Base-by-base conservation (phyloP, 2,113 vertebrate species). In the Aleadryas rufinucha region DNA sequence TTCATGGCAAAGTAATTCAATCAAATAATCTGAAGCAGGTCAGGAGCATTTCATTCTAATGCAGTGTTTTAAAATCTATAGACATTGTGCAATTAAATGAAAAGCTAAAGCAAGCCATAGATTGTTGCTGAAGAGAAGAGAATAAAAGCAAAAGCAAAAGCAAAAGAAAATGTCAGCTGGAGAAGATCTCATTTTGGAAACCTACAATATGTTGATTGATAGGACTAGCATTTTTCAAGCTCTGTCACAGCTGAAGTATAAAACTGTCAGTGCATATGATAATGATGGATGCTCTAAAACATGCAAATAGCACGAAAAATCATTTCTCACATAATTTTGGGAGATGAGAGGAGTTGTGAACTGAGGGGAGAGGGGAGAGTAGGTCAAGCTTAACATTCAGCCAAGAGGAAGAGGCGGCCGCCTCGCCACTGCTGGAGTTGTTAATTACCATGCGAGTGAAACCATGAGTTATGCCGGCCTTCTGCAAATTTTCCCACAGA, bases 281-380 rank as follows among this genome's bases (percentile, higher is more conserved):
- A 98, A 97, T 97, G 97, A 97, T 97, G 94, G 95, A 97, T 97
- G 92, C 93, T 87, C 61, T 94, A 93, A 97, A 97, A 97, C 94
- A 98, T 97, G 96, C 96, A 97, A 97, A 97, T 96, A 95, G 92
- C 89, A 90, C 84, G 86, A 96, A 87, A 97, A 94, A 97, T 94
- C 77, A 96, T 97, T 97, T 97, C 95, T 96, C 84, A 97, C 90
- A 68, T 97, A 97, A 96, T 97, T 98, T 97, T 97, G 93, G 95
- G 93, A 96, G 93, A 96, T 93, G 78, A 98, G 95, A 97, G 96
- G 87, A 97, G 90, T 81, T 96, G 92, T 92, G 93, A 95, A 96
- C 93, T 79, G 92, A 96, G 76, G 79, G 92, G 70, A 93, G 52
- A 91, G 89, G 86, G 90, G 87, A 96, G 78, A 54, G 66, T 10